Evolutionary conservation across 2,888 invertebrate genomes (phyloP).

Genomic region (Salticus scenicus): DNA sequence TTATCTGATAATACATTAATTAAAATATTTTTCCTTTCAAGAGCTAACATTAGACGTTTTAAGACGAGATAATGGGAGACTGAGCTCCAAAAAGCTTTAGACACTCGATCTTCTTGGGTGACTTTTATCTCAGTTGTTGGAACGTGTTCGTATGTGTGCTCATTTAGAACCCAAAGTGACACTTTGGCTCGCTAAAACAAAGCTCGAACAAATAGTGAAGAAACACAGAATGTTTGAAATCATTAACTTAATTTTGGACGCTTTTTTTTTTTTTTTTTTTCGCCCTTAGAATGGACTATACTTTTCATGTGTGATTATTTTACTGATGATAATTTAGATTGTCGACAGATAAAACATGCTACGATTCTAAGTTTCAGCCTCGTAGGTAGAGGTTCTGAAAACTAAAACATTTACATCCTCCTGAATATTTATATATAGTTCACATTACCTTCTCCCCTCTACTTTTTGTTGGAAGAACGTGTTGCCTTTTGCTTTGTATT

Average conservation of each 20-base stretch:
- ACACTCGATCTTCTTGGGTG: not conserved
- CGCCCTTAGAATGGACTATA: not conserved
- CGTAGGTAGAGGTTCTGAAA: not conserved
- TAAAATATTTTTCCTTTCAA: too few species aligned
- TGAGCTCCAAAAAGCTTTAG: not conserved
- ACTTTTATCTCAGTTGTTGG: not conserved
- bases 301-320: not conserved
- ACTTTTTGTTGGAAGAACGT: not conserved
- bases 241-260: not conserved
- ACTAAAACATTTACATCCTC: not conserved
- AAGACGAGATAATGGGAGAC: not conserved
- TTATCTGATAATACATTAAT: too few species aligned
- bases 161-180: not conserved
- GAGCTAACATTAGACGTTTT: too few species aligned
- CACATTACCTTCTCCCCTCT: not conserved
- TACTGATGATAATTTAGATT: not conserved
- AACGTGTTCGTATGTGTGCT: not conserved
- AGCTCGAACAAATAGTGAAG: not conserved
- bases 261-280: not conserved
- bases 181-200: not conserved
- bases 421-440: slow-evolving; percentile 1
- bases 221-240: not conserved
- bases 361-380: not conserved
- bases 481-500: not conserved
- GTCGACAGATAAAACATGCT: not conserved